Evolutionary conservation across 2,113 vertebrate species (phyloP).

Genomic region (Orientallactaga bullata): DNA sequence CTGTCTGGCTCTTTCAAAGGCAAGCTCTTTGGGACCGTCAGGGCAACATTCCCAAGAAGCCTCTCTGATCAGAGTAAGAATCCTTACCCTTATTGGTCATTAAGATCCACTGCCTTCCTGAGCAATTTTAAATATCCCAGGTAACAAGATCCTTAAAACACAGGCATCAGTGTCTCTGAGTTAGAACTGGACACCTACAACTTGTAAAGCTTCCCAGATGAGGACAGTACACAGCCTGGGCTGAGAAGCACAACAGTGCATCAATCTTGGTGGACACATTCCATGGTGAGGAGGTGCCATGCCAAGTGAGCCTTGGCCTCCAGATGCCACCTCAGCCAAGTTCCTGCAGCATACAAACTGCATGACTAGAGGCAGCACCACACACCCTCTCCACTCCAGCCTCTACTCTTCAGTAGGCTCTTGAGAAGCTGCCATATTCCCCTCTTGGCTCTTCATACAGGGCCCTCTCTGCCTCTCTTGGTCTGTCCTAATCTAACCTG

Average conservation of each 20-base stretch:
- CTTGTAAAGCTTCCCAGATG: background rate
- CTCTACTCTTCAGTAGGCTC: background rate
- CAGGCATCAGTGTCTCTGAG: background rate
- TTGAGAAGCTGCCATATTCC: background rate
- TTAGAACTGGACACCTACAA: background rate
- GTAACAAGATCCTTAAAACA: background rate
- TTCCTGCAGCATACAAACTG: background rate
- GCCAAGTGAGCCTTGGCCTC: background rate
- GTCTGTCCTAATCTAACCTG: background rate
- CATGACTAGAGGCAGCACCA: accelerated
- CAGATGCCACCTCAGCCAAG: background rate
- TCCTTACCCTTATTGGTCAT: background rate
- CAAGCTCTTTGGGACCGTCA: background rate
- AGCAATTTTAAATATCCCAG: background rate
- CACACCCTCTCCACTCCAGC: background rate
- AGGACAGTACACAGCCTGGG: background rate
- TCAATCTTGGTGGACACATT: background rate
- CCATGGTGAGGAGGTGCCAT: accelerated
- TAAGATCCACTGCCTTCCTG: background rate
- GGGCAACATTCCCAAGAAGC: background rate
- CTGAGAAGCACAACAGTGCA: background rate
- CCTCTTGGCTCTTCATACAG: background rate
- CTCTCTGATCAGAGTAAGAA: background rate
- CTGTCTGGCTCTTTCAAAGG: no score
- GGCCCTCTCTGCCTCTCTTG: background rate